Evolutionary conservation across 2,797 vertebrate species (phyloP).

Genomic region (Cyprinodon diabolis): DNA sequence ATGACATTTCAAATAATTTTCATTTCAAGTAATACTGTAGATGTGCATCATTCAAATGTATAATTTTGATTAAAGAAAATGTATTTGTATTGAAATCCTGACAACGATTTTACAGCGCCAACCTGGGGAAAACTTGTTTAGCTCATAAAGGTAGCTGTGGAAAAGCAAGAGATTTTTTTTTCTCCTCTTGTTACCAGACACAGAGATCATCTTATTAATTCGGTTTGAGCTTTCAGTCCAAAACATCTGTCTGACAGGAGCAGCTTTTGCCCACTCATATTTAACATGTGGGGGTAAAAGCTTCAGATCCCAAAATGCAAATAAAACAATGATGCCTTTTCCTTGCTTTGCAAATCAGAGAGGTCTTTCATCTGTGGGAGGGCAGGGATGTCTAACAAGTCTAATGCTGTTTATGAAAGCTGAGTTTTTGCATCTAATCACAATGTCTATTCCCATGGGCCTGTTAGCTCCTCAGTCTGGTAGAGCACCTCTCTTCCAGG

Average conservation of each 20-base stretch:
- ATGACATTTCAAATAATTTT: background rate
- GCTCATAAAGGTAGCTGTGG: conserved; percentile 54
- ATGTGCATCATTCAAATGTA: no score
- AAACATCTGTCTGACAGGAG: conserved; percentile 60
- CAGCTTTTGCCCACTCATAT: conserved; percentile 51
- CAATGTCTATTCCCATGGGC: conserved; percentile 92
- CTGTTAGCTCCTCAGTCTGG: conserved; percentile 89
- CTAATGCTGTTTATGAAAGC: conserved; percentile 93
- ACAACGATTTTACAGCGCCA: conserved; percentile 58
- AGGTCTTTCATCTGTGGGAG: conserved; percentile 72
- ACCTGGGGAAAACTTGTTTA: conserved; percentile 60
- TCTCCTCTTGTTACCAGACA: conserved; percentile 42
- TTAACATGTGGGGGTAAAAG: conserved; percentile 57
- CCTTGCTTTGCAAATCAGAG: conserved; percentile 65
- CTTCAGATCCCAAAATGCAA: conserved; percentile 57
- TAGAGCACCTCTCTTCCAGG: conserved; percentile 92
- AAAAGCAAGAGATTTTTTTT: conserved; percentile 2
- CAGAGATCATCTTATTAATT: conserved; percentile 20
- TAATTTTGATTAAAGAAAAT: no score
- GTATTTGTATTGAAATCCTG: conserved; percentile 54
- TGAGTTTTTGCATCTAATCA: conserved; percentile 91
- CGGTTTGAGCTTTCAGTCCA: conserved; percentile 29
- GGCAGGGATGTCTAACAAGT: conserved; percentile 82
- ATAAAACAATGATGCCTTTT: conserved; percentile 66
- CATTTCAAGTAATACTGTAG: no score